Evolutionary conservation across 2,888 invertebrate genomes (phyloP).

Genomic region (Lomographa bimaculata): DNA sequence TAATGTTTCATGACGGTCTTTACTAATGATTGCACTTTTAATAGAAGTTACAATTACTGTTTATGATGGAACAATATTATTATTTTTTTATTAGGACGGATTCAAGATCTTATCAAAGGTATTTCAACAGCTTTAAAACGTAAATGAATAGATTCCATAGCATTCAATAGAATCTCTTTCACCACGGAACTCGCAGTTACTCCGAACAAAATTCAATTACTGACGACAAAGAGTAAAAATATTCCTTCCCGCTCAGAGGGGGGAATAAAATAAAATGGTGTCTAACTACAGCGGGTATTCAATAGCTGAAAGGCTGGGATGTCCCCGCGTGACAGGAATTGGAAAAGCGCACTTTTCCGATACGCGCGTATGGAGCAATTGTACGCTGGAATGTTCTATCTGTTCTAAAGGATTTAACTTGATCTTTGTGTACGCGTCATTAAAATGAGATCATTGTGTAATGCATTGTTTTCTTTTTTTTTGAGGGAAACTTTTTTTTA

Average conservation of each 20-base stretch:
- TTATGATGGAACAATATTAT: no score
- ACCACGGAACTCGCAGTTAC: conserved; percentile 45
- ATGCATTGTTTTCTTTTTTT: no score
- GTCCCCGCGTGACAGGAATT: conserved; percentile 49
- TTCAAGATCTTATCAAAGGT: no score
- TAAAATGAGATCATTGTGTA: no score
- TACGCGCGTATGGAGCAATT: conserved; percentile 35
- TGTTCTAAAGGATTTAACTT: conserved; percentile 6
- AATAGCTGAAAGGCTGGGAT: conserved; percentile 42
- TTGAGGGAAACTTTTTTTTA: no score
- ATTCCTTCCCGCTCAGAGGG: conserved; percentile 44
- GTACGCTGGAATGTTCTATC: conserved; percentile 4
- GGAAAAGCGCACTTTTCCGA: conserved; percentile 41
- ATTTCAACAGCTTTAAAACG: conserved; percentile 11
- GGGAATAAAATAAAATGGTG: conserved; percentile 58
- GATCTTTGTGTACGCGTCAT: not conserved
- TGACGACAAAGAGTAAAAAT: conserved; percentile 62
- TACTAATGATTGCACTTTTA: no score
- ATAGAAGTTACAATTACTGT: no score
- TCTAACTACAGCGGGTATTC: conserved; percentile 52
- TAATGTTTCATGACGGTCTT: no score
- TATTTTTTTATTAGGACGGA: no score
- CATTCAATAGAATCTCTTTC: conserved; percentile 14
- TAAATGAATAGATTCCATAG: conserved; percentile 12
- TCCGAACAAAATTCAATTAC: conserved; percentile 62